phyloP scores from a whole-genome alignment of 2,797 vertebrate genomes.

The Smutsia temminckii region DNA sequence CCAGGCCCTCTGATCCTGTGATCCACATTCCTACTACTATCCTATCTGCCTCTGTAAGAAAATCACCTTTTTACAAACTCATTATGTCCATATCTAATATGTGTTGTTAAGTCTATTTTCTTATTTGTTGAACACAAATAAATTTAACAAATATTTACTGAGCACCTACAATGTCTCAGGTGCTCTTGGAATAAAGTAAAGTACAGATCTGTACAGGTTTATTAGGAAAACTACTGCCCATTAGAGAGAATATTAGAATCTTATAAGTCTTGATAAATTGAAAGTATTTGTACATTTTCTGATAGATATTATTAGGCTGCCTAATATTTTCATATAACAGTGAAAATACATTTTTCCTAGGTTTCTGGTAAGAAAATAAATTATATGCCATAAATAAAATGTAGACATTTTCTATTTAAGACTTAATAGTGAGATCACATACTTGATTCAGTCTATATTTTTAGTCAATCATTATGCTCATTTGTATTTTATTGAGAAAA shows the following conservation, averaged over 20 bases:
- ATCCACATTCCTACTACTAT: neutral
- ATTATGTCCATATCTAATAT: neutral
- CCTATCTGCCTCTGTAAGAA: neutral
- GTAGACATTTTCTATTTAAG: slow-evolving; percentile 37
- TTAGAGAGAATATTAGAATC: slow-evolving; percentile 1
- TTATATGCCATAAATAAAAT: neutral
- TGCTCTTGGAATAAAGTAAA: slow-evolving; percentile 40
- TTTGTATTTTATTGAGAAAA: slow-evolving; percentile 52
- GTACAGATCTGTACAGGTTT: neutral
- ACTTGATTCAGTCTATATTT: neutral
- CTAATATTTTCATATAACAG: slow-evolving; percentile 16
- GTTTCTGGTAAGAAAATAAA: slow-evolving; percentile 49
- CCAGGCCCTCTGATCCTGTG: neutral
- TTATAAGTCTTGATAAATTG: neutral
- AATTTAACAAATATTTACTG: slow-evolving; percentile 29
- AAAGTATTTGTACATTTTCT: slow-evolving; percentile 32
- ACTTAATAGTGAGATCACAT: slow-evolving; percentile 15
- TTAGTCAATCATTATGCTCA: neutral
- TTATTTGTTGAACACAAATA: slow-evolving; percentile 41
- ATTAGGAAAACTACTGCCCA: slow-evolving; percentile 3
- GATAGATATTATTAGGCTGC: neutral
- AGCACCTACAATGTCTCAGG: neutral
- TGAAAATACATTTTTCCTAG: neutral
- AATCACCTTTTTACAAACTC: slow-evolving; percentile 27
- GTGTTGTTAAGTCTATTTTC: slow-evolving; percentile 13